These are phyloP conservation scores for Aphyosemion australe DNA, from an alignment of 2,113 vertebrate species.

Conservation along the genomic window DNA sequence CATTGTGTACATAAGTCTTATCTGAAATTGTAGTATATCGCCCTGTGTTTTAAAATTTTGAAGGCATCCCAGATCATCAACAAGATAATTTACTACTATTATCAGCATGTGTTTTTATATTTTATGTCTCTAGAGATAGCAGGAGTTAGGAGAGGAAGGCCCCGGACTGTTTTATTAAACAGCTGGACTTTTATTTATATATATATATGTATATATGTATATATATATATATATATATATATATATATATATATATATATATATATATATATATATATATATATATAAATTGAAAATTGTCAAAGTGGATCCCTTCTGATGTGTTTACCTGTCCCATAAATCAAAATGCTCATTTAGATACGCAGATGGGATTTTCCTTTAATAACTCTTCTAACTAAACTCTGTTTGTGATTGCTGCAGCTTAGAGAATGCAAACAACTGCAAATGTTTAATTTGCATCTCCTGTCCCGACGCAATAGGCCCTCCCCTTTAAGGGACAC, in stretches of 20 bases:
- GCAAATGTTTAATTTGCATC: constrained; percentile 78
- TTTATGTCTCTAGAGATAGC: constrained; percentile 21
- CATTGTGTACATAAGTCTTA: constrained; percentile 40
- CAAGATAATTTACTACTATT: constrained; percentile 1
- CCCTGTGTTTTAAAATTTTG: background rate
- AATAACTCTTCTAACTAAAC: constrained; percentile 19
- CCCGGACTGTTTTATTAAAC: background rate
- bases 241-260: too few relatives aligned
- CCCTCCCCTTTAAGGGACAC: constrained; percentile 44
- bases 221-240: too few relatives aligned
- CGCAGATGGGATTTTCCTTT: background rate
- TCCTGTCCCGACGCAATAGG: constrained; percentile 26
- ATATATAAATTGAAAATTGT: too few relatives aligned
- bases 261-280: too few relatives aligned
- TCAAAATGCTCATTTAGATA: constrained; percentile 9
- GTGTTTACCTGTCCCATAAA: constrained; percentile 13
- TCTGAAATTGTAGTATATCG: constrained; percentile 6
- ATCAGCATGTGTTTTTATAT: constrained; percentile 5
- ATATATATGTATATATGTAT: too few relatives aligned
- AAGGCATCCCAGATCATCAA: constrained; percentile 10
- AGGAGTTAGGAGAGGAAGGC: background rate
- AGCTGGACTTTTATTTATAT: background rate
- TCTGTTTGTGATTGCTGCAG: constrained; percentile 42
- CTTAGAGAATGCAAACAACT: constrained; percentile 68
- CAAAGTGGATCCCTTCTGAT: too few relatives aligned